Evolutionary conservation across 2,888 invertebrate genomes (phyloP).

Genomic region (Machimus rusticus): DNA sequence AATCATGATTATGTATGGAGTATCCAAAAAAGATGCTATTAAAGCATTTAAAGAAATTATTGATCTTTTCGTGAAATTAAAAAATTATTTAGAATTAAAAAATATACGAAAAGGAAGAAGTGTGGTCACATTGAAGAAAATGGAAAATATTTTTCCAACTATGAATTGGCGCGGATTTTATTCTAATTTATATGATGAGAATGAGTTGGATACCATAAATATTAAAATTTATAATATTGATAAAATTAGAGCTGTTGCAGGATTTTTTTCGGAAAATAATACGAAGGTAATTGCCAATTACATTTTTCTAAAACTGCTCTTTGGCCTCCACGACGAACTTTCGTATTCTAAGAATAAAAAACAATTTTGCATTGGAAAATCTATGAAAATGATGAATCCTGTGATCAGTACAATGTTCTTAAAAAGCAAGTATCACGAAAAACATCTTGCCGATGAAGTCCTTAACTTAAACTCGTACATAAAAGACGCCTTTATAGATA

Average conservation of each 20-base stretch:
- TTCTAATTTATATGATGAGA: background rate
- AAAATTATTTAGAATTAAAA: background rate
- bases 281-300: background rate
- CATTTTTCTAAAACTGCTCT: background rate
- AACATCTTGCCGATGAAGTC: background rate
- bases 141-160: background rate
- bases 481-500: background rate
- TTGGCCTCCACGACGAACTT: constrained; percentile 6
- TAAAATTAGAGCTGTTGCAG: background rate
- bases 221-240: background rate
- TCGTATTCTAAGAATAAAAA: background rate
- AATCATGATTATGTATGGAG: background rate
- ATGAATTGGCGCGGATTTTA: background rate
- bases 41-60: constrained; percentile 15
- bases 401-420: background rate
- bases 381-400: background rate
- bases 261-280: background rate
- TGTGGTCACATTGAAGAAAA: background rate
- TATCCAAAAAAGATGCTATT: background rate
- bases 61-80: background rate
- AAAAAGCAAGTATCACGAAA: background rate
- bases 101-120: background rate
- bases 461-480: background rate
- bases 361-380: background rate
- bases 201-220: background rate